phyloP scores from a whole-genome alignment of 2,113 vertebrate genomes.

The Thamnophis sirtalis region DNA sequence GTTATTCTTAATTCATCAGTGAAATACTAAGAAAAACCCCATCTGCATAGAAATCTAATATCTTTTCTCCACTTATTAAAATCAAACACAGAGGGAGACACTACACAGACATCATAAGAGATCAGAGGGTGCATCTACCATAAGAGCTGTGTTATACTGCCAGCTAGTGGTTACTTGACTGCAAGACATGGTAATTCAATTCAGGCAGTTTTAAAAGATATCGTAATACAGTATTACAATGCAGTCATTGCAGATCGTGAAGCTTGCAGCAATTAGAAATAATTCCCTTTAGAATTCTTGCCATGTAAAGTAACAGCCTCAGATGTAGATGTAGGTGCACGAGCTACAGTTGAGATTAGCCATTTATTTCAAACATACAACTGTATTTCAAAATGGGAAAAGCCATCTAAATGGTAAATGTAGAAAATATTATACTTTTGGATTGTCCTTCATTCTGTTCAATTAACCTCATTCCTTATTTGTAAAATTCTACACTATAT shows the following conservation, averaged over 20 bases:
- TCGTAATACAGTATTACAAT: constrained; percentile 28
- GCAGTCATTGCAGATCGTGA: constrained; percentile 22
- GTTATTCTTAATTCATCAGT: background rate
- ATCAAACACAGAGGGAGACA: constrained; percentile 25
- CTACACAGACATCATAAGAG: background rate
- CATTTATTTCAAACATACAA: background rate
- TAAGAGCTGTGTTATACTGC: constrained; percentile 62
- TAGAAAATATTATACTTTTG: background rate
- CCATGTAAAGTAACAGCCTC: constrained; percentile 18
- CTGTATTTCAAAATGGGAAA: constrained; percentile 1
- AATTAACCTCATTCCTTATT: background rate
- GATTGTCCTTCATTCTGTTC: constrained; percentile 1
- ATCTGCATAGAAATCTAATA: constrained; percentile 54
- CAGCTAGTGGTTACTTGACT: constrained; percentile 62
- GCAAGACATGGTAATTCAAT: constrained; percentile 49
- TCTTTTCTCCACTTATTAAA: constrained; percentile 59
- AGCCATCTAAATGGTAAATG: background rate
- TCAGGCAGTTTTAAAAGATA: constrained; percentile 32
- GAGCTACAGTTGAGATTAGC: background rate
- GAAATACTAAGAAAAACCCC: constrained; percentile 49
- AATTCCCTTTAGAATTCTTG: constrained; percentile 17
- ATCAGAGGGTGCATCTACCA: constrained; percentile 43
- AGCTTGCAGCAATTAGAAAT: constrained; percentile 29
- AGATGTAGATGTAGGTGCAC: background rate
- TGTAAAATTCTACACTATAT: background rate